Base-by-base conservation (phyloP, 2,113 vertebrate genomes). In the Cromileptes altivelis region DNA sequence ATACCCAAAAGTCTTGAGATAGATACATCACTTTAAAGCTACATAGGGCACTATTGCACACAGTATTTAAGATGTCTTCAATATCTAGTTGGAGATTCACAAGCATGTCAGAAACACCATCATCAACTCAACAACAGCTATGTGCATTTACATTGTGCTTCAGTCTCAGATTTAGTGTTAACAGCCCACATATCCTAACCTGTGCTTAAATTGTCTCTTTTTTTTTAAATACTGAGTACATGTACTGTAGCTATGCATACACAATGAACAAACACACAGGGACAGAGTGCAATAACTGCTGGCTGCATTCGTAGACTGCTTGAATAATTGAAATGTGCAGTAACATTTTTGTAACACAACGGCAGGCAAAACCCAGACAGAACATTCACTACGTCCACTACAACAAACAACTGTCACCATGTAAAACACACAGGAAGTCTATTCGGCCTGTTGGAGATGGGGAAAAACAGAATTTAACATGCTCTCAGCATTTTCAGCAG, bases 91-190 rank as follows among this genome's bases (percentile, higher is more conserved):
- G 12, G 33, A 81, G 64, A 80, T 80, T 87, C 63, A 93, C 77
- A 7, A 78, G 57, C 72, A 87, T n/a, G 33, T 76, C 58, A 84
- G 21, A 79, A 85, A 91, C 70, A 91, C 60, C 17, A 60, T 84
- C 65, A 70, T 60, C 52, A 37, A 91, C 82, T 86, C 42, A 33
- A 91, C 85, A 84, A 85, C 61, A 88, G 69, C 49, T 61, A 89
- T 57, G 76, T 90, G 90, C 85, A 83, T 89, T 81, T 68, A 88
- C 52, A 79, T 89, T 91, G 89, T 91, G 89, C 88, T 92, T 87
- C 84, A 72, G 58, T 75, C 70, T 89, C 49, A 76, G 9, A 49
- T 62, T 40, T 11, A 45, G 40, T 42, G 68, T 76, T 58, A 81
- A 27, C n/a, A 78, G 70, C 69, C 65, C 82, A 77, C 85, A 75